Evolutionary conservation across 2,888 invertebrate genomes (phyloP), one percentile per base, ranked within the genome.

Genomic region (Listrodromus nycthemerus): DNA sequence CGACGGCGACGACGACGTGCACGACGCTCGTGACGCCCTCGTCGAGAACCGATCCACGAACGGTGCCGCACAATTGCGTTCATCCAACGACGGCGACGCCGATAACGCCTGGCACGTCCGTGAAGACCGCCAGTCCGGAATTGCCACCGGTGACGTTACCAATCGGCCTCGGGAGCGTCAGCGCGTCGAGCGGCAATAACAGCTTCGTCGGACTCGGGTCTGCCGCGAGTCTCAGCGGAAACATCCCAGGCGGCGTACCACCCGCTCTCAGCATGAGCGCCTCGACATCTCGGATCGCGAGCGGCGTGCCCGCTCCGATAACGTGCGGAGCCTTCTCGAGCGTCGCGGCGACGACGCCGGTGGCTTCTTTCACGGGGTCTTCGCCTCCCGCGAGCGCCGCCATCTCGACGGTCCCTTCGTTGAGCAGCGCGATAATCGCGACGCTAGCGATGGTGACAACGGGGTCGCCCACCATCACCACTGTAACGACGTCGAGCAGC

Each of bases 61-160:
- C 89, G 48, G 73, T 87, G 41, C 87, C 87, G 75, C 92, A 91
- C 71, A 92, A 91, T 77, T 92, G 91, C 61, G 86, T 92, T 50
- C 92, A 92, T 75, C 92, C 92, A 48, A 89, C 90, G 8, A 91
- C 93, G 1, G 87, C 92, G 48, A 91, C 93, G 0, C 93, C 93
- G 8, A 90, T 93, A 41, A 93, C 93, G 7, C 93, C 93, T 5
- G 88, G 87, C 33, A 86, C 85, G 89, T 77, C 87, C 1, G 80
- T 88, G 5, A 88, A 88, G 73, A 88, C 87, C 7, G 91, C 78
- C 88, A 93, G 86, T 91, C 92, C 86, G 86, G 93, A 89, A 88
- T 91, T 88, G 90, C 93, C 85, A 16, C 93, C 93, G 41, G 92
- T 92, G 41, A 90, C 93, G 63, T 87, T 90, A 61, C 90, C 91